Evolutionary conservation across 2,797 vertebrate species (phyloP).

Genomic region (Prunella strophiata): DNA sequence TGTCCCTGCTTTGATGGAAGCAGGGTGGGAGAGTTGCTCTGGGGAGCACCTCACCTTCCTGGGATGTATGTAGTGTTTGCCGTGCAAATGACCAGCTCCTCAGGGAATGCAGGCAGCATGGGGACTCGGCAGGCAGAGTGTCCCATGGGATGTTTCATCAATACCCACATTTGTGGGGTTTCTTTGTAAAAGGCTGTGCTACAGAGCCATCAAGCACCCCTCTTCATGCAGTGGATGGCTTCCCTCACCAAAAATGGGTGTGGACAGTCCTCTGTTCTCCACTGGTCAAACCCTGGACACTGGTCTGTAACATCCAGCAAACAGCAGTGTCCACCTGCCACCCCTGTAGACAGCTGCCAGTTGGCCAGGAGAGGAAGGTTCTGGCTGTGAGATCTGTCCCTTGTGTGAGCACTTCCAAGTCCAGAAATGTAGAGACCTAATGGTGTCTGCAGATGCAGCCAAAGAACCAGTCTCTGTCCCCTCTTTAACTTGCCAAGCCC

Average conservation of each 20-base stretch:
- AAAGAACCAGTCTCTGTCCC: neutral
- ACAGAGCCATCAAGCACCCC: neutral
- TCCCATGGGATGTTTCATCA: accelerated
- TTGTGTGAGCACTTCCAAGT: neutral
- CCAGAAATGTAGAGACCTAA: neutral
- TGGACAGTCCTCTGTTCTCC: neutral
- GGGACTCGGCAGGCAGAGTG: neutral
- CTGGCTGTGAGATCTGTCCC: neutral
- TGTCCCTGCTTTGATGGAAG: neutral
- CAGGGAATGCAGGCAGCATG: neutral
- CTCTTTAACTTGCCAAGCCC: neutral
- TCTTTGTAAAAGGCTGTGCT: neutral
- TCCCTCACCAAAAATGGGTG: accelerated
- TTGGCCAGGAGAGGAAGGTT: neutral
- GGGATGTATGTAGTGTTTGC: neutral
- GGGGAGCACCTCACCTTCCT: neutral
- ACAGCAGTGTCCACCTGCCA: neutral
- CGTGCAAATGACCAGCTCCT: accelerated
- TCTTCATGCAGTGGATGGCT: accelerated
- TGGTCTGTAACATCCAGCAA: neutral
- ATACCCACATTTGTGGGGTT: neutral
- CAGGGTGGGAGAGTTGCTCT: neutral
- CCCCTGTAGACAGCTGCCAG: neutral
- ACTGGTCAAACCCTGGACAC: neutral
- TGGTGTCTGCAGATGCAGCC: accelerated